phyloP scores from a whole-genome alignment of 1,140 invertebrate genomes.

The Formica exsecta region DNA sequence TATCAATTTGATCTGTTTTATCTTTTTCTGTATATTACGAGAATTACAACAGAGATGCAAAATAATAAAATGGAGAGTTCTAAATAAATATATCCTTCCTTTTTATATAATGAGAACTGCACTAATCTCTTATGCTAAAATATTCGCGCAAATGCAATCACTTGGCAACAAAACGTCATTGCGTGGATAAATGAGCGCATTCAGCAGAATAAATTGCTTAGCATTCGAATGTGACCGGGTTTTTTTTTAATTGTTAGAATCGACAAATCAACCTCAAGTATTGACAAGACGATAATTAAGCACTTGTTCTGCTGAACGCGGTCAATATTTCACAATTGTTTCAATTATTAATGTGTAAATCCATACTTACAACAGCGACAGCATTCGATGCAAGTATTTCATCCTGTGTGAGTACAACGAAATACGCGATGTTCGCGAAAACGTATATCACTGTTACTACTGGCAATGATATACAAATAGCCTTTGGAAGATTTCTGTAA shows the following conservation, averaged over 20 bases:
- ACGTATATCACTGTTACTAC: slow-evolving; percentile 97
- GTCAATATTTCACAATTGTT: background rate
- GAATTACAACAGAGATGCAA: background rate
- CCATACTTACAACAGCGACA: slow-evolving; percentile 97
- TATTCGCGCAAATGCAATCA: background rate
- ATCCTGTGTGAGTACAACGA: slow-evolving; percentile 94
- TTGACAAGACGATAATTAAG: too few relatives aligned
- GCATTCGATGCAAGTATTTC: slow-evolving; percentile 95
- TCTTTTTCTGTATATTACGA: background rate
- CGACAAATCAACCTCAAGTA: too few relatives aligned
- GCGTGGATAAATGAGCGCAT: background rate
- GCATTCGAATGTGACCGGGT: too few relatives aligned
- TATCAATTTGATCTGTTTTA: background rate
- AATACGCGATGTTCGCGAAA: slow-evolving; percentile 96
- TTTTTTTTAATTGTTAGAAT: too few relatives aligned
- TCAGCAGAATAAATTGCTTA: too few relatives aligned
- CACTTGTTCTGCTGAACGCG: too few relatives aligned
- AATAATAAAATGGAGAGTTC: background rate
- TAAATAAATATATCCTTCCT: too few relatives aligned
- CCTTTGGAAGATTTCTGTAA: slow-evolving; percentile 95
- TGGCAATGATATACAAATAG: slow-evolving; percentile 97
- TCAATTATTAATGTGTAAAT: slow-evolving; percentile 83
- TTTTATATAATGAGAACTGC: background rate
- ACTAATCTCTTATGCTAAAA: background rate
- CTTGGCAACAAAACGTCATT: background rate